phyloP scores from a whole-genome alignment of 1,140 invertebrate genomes.

The Saxidomus purpurata region DNA sequence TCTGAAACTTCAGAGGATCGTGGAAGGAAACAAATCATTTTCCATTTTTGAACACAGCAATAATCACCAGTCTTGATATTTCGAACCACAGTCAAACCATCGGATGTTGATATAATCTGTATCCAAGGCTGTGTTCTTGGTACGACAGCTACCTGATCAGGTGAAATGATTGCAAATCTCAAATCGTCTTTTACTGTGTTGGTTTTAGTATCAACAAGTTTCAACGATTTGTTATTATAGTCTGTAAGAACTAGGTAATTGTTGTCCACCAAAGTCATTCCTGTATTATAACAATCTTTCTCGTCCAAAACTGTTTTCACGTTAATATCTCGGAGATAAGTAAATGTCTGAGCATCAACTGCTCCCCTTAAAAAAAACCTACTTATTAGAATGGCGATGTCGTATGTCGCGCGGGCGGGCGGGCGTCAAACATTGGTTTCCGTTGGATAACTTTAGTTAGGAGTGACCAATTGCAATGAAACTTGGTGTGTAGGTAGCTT shows the following conservation, averaged over 20 bases:
- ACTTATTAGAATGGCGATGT: too few relatives aligned
- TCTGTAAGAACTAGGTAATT: not conserved
- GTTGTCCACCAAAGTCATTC: not conserved
- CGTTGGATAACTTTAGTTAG: too few relatives aligned
- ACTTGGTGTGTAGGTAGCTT: too few relatives aligned
- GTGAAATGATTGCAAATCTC: too few relatives aligned
- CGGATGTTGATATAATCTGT: not conserved
- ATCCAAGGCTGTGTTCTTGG: not conserved
- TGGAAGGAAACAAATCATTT: not conserved
- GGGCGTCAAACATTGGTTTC: too few relatives aligned
- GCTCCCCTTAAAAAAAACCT: too few relatives aligned
- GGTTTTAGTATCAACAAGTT: too few relatives aligned
- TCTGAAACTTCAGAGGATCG: not conserved
- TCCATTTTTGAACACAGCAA: not conserved
- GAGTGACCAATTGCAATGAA: too few relatives aligned
- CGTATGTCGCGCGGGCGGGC: too few relatives aligned
- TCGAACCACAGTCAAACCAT: not conserved
- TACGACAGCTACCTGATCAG: constrained; percentile 1
- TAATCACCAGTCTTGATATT: not conserved
- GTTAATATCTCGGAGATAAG: not conserved
- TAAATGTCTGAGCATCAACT: not conserved
- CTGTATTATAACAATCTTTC: not conserved
- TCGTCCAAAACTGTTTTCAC: not conserved
- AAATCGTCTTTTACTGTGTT: too few relatives aligned
- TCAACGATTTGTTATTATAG: too few relatives aligned